These are phyloP conservation scores for Littorina saxatilis DNA, from an alignment of 1,140 invertebrate genomes.

Conservation along the genomic window DNA sequence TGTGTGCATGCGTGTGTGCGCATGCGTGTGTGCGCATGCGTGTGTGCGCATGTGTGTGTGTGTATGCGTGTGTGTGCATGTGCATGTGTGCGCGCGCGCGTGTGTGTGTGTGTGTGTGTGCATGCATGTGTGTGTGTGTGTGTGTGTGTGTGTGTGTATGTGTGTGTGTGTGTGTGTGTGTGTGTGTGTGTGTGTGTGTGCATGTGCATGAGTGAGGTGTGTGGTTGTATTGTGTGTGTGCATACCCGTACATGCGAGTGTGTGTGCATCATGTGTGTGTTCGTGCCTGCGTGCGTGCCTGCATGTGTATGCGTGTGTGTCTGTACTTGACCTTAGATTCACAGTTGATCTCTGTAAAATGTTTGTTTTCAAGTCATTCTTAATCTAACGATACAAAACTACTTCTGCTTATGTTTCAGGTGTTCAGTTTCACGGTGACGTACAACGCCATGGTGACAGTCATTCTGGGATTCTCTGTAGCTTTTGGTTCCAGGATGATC, in stretches of 20 bases:
- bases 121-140: background rate
- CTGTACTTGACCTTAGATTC: too few species aligned
- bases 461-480: slow-evolving; percentile 58
- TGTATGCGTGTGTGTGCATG: slow-evolving; percentile 7
- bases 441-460: slow-evolving; percentile 61
- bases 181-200: slow-evolving; percentile 16
- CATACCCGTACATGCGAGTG: background rate
- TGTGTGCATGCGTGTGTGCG: background rate
- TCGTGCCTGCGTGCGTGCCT: too few species aligned
- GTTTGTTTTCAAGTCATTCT: too few species aligned
- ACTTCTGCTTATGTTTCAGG: too few species aligned
- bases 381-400: too few species aligned
- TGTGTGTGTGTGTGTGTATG: too few species aligned
- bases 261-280: slow-evolving; percentile 7
- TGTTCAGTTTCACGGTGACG: slow-evolving; percentile 58
- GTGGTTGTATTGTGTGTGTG: background rate
- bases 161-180: too few species aligned
- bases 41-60: background rate
- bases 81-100: background rate
- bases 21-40: background rate
- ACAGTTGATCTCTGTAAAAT: too few species aligned
- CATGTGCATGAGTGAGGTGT: background rate
- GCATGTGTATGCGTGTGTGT: background rate
- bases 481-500: slow-evolving; percentile 58
- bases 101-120: slow-evolving; percentile 1